phyloP scores from a whole-genome alignment of 2,888 invertebrate species.

The Scaptodrosophila latifasciaeformis region DNA sequence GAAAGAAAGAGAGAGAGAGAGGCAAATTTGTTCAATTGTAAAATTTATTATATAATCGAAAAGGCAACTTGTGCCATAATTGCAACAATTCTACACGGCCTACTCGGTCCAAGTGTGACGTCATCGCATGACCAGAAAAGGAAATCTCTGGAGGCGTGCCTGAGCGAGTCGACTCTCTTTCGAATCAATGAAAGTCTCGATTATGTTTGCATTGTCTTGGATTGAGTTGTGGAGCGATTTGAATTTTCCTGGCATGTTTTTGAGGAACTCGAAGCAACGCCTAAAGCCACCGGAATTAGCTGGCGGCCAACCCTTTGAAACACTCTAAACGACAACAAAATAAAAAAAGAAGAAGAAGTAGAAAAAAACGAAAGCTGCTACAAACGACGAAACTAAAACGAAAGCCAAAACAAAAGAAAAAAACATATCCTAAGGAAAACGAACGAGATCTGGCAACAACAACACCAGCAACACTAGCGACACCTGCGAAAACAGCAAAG shows the following conservation, averaged over 20 bases:
- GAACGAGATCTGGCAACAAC: slow-evolving; percentile 38
- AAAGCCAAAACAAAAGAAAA: slow-evolving; percentile 27
- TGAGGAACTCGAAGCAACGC: slow-evolving; percentile 52
- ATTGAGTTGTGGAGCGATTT: slow-evolving; percentile 42
- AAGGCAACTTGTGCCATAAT: neutral
- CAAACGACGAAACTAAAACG: slow-evolving; percentile 18
- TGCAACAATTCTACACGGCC: too few species aligned
- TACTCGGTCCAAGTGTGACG: too few species aligned
- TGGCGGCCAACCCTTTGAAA: slow-evolving; percentile 9
- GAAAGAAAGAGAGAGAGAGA: too few species aligned
- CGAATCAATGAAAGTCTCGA: slow-evolving; percentile 16
- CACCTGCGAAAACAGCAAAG: slow-evolving; percentile 6
- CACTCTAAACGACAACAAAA: slow-evolving; percentile 27
- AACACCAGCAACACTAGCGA: slow-evolving; percentile 17
- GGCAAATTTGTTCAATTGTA: slow-evolving; percentile 19
- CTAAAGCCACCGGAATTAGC: slow-evolving; percentile 54
- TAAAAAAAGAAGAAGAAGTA: slow-evolving; percentile 20
- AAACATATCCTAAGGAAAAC: slow-evolving; percentile 17
- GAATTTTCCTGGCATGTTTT: too few species aligned
- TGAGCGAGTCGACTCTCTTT: too few species aligned
- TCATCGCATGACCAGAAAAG: too few species aligned
- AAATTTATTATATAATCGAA: neutral
- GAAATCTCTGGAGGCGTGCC: too few species aligned
- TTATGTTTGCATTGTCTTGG: slow-evolving; percentile 59
- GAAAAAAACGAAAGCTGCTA: neutral